These are phyloP conservation scores for Nephila pilipes DNA, from an alignment of 1,140 invertebrate species.

Conservation along the genomic window DNA sequence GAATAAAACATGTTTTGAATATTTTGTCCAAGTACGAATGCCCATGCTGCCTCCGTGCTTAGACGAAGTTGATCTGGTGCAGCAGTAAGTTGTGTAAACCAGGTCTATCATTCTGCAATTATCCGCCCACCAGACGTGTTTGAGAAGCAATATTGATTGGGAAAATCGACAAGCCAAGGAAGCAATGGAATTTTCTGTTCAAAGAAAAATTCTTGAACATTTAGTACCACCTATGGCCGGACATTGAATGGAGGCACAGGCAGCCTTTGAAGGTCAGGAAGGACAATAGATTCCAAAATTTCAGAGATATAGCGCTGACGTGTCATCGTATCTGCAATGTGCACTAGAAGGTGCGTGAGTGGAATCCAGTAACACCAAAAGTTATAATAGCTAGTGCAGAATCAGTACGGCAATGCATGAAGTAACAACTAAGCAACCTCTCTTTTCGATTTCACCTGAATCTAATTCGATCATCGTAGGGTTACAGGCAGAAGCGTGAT, in stretches of 20 bases:
- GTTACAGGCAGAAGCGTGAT: no score
- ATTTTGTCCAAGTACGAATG: not conserved
- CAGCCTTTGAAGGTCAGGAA: not conserved
- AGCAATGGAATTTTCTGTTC: not conserved
- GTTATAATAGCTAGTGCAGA: not conserved
- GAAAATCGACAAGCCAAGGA: not conserved
- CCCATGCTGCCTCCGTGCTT: not conserved
- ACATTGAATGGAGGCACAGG: not conserved
- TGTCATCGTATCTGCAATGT: not conserved
- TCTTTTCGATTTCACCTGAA: not conserved
- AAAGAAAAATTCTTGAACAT: not conserved
- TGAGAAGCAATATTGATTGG: not conserved
- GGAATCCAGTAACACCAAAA: not conserved
- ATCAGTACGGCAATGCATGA: not conserved
- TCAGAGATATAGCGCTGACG: not conserved
- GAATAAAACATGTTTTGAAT: not conserved
- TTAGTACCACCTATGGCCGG: not conserved
- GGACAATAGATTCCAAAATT: not conserved
- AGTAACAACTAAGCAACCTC: not conserved
- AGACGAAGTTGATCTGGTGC: not conserved
- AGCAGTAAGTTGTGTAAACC: not conserved
- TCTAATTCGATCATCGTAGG: no score
- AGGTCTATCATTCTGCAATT: not conserved
- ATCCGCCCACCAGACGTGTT: not conserved
- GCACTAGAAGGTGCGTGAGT: not conserved